Evolutionary conservation across 2,113 vertebrate species (phyloP).

Genomic region (Anseranas semipalmata): DNA sequence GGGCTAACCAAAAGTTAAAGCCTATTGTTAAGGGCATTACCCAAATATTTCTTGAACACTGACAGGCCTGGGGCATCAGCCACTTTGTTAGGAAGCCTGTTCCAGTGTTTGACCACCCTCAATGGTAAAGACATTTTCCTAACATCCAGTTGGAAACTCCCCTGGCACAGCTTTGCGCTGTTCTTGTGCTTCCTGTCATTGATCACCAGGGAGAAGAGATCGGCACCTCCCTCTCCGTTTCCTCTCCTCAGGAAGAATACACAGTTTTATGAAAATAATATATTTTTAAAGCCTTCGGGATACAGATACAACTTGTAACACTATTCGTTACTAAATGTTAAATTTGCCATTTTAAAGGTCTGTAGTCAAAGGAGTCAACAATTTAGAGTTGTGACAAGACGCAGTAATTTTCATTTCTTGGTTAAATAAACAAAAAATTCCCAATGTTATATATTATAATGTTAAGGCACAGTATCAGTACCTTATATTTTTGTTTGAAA

Average conservation of each 20-base stretch:
- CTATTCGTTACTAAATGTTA: background rate
- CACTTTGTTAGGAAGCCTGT: no score
- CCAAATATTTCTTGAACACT: no score
- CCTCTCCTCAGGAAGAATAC: background rate
- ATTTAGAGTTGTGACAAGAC: background rate
- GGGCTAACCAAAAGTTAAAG: no score
- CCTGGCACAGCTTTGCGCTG: no score
- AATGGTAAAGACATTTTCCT: no score
- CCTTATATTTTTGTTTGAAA: background rate
- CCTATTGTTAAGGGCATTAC: no score
- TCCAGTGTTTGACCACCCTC: no score
- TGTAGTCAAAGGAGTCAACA: background rate
- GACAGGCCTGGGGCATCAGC: no score
- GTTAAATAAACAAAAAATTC: background rate
- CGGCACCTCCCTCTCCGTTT: no score
- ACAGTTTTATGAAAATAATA: background rate
- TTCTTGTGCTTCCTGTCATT: no score
- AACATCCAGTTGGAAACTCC: no score
- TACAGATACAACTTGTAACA: background rate
- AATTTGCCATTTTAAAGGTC: background rate
- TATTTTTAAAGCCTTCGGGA: background rate
- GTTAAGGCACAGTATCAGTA: background rate
- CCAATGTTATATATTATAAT: background rate
- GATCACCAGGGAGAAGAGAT: no score
- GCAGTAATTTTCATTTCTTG: background rate